phyloP scores from a whole-genome alignment of 2,888 invertebrate species.

The Arctia plantaginis region DNA sequence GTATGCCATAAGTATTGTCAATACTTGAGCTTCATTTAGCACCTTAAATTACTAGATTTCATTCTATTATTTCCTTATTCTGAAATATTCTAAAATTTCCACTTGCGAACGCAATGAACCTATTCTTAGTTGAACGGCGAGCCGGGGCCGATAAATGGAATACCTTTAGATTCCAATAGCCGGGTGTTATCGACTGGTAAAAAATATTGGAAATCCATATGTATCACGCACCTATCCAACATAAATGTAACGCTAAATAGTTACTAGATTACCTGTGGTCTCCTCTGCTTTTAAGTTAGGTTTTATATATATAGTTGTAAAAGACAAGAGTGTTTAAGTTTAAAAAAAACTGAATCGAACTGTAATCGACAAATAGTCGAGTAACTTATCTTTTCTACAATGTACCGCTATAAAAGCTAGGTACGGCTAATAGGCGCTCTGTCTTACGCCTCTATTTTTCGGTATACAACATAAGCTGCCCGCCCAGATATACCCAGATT shows the following conservation, averaged over 20 bases:
- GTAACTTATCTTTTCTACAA: background rate
- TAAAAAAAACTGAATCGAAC: no score
- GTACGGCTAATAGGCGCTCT: background rate
- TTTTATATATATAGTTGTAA: background rate
- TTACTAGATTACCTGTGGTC: constrained; percentile 7
- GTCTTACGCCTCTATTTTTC: background rate
- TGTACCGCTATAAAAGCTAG: background rate
- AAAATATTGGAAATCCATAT: constrained; percentile 37
- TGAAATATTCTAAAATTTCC: constrained; percentile 11
- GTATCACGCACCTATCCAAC: constrained; percentile 28
- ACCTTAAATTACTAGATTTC: background rate
- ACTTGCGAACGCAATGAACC: constrained; percentile 9
- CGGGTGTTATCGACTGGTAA: constrained; percentile 36
- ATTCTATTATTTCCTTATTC: background rate
- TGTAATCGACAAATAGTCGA: background rate
- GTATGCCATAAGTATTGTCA: background rate
- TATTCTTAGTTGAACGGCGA: constrained; percentile 19
- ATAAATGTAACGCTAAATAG: constrained; percentile 28
- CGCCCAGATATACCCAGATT: no score
- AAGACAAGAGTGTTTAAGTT: background rate
- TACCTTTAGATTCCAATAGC: constrained; percentile 35
- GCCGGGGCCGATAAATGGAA: constrained; percentile 31
- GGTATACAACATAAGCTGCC: no score
- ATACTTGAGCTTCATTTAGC: background rate
- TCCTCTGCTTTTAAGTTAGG: background rate